Base-by-base conservation (phyloP, 92 coral and sea anemone species). In the Epizoanthus stellaris region DNA sequence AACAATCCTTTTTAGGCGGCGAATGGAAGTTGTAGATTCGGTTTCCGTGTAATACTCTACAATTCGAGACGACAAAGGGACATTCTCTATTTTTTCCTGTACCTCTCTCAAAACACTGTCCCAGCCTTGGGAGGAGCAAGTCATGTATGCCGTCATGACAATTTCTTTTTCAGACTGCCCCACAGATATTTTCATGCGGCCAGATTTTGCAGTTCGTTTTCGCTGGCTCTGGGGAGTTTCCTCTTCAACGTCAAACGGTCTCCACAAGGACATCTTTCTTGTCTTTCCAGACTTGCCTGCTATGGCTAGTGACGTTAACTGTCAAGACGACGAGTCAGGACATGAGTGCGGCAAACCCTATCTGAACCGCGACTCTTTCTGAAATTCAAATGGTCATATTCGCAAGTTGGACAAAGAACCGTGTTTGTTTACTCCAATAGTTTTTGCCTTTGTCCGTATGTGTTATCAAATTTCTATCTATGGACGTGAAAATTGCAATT, bases 61-160 rank as follows among this genome's bases (percentile, higher is more conserved):
- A 43, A 82, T 66, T 16, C 86, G 67, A 70, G 86, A 82, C 54
- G 17, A 42, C 80, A 82, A 39, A 57, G 80, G 80, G 11, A 82
- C 17, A 13, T 60, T 57, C 45, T 84, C 87, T 11, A 84, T 23
- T 23, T 59, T 69, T n/a, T 84, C 16, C 62, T 43, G 72, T 15
- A 84, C 81, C 53, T 15, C n/a, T 21, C 45, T 17, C 71, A 84
- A 8, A 84, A 72, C 70, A 73, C 16, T 80, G 61, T 72, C 81
- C 87, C 87, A 84, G 60, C 87, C 86, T n/a, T 73, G 60, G 61
- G 16, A 59, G 21, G 30, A n/a, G 5, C 13, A 47, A 7, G 77
- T 36, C 12, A 30, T 84, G 81, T 77, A 77, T 6, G 70, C 82
- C 15, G 10, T 39, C 82, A 76, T 15, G 12, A 77, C 7, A 40